Evolutionary conservation across 2,113 vertebrate genomes (phyloP).

Genomic region (Channa argus): DNA sequence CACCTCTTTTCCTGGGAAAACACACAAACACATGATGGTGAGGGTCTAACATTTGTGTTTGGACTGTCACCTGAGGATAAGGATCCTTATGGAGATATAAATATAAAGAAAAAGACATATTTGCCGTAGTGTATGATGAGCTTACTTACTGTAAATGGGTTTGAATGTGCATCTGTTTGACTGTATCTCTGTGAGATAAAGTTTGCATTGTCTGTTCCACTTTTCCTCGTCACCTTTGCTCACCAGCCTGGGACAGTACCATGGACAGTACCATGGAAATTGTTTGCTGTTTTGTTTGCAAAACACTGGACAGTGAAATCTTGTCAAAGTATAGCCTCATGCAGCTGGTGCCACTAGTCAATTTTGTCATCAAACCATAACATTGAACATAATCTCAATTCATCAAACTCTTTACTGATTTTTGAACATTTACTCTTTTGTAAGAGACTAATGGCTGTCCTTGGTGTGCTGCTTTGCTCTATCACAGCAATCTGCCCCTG

Average conservation of each 20-base stretch:
- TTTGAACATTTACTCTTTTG: slow-evolving; percentile 13
- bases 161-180: not conserved
- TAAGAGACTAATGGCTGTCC: slow-evolving; percentile 1
- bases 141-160: too few relatives aligned
- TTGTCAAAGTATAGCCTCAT: slow-evolving; percentile 26
- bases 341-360: slow-evolving; percentile 12
- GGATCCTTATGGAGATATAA: slow-evolving; percentile 5
- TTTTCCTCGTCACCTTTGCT: not conserved
- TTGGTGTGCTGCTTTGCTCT: slow-evolving; percentile 17
- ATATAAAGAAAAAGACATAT: not conserved
- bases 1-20: slow-evolving; percentile 57
- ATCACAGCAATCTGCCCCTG: slow-evolving; percentile 56
- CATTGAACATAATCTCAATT: slow-evolving; percentile 8
- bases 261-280: slow-evolving; percentile 30
- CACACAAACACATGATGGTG: slow-evolving; percentile 37
- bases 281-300: slow-evolving; percentile 30
- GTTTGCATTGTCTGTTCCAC: not conserved
- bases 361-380: slow-evolving; percentile 28
- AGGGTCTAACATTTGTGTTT: slow-evolving; percentile 16
- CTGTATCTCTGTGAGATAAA: too few relatives aligned
- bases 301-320: slow-evolving; percentile 35
- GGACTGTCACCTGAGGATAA: slow-evolving; percentile 6
- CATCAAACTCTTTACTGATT: not conserved
- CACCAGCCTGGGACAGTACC: not conserved
- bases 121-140: not conserved